These are phyloP conservation scores for Jacana jacana DNA, from an alignment of 2,113 vertebrate genomes.

Conservation along the genomic window DNA sequence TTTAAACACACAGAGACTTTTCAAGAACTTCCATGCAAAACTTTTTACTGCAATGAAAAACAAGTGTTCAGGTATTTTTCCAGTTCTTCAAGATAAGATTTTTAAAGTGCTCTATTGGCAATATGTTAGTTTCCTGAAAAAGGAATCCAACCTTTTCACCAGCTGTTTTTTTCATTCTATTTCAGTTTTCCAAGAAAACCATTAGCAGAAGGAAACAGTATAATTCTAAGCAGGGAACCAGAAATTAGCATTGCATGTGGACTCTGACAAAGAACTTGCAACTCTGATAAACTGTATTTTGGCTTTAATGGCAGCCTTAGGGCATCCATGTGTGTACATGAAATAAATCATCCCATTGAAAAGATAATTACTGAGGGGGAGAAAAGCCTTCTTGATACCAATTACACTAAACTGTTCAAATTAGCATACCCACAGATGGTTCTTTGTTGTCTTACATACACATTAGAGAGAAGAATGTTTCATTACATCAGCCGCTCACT, in stretches of 20 bases:
- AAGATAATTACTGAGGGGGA: slow-evolving; percentile 62
- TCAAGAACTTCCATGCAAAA: neutral
- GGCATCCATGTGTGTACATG: neutral
- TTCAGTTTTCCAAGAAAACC: slow-evolving; percentile 53
- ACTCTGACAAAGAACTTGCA: slow-evolving; percentile 46
- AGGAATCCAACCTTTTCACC: neutral
- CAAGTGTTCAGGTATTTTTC: slow-evolving; percentile 28
- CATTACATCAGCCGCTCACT: slow-evolving; percentile 38
- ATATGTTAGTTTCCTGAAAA: slow-evolving; percentile 18
- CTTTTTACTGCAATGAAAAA: neutral
- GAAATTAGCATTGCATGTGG: slow-evolving; percentile 16
- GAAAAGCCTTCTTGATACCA: slow-evolving; percentile 15
- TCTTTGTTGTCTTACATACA: slow-evolving; percentile 55
- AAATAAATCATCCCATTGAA: slow-evolving; percentile 74
- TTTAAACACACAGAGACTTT: neutral
- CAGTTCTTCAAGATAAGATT: slow-evolving; percentile 40
- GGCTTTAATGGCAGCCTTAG: slow-evolving; percentile 15
- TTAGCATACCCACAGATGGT: slow-evolving; percentile 65
- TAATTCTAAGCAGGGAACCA: neutral
- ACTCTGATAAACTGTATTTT: slow-evolving; percentile 35
- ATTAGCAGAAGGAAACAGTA: slow-evolving; percentile 31
- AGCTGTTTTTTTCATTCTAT: slow-evolving; percentile 30
- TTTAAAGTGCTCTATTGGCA: slow-evolving; percentile 45
- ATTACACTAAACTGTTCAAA: slow-evolving; percentile 59
- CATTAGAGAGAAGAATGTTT: slow-evolving; percentile 44